Base-by-base conservation (phyloP, 2,797 vertebrate genomes). In the Catostomus latipinnis region DNA sequence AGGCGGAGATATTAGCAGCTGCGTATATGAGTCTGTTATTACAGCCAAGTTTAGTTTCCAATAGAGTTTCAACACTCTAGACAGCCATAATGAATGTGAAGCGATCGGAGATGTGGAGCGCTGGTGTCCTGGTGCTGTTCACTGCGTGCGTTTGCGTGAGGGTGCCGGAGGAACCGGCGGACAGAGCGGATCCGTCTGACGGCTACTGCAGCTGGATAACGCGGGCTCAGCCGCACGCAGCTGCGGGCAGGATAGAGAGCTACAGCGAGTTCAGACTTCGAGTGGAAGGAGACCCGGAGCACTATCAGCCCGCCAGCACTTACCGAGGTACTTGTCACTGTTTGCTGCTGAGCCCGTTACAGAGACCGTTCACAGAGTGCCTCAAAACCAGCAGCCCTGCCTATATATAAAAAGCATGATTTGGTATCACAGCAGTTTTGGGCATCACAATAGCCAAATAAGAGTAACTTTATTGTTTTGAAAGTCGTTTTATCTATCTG, bases 231-330 rank as follows among this genome's bases (percentile, higher is more conserved):
- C 96, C 95, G 81, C 96, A 97, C 85, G 95, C 95, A 88, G 89
- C 83, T 49, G 95, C 94, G 86, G 90, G 84, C 53, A 89, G 95
- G 83, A 96, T 94, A 84, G 98, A 99, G 87, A 93, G 94, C 75
- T 97, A 95, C 89, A 97, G 87, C 81, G 98, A 98, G 91, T 99
- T 99, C 89, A 95, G 95, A 80, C 96, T 99, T 76, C 94, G 96
- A 84, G 96, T 99, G 60, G 98, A 99, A 88, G 97, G 97, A 69
- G 97, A 98, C 77, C 98, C 97, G 0, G 96, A 98, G 83, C 94
- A 91, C 91, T 99, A 99, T 81, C 97, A 97, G 86, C 97, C 98
- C 1, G 96, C 95, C 8, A 97, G 93, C 95, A 98, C 96, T 86
- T 99, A 99, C 92, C 94, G 95, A 91, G 98, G 98, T 99, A 89